Evolutionary conservation across 2,113 vertebrate genomes (phyloP).

Genomic region (Oreochromis niloticus): DNA sequence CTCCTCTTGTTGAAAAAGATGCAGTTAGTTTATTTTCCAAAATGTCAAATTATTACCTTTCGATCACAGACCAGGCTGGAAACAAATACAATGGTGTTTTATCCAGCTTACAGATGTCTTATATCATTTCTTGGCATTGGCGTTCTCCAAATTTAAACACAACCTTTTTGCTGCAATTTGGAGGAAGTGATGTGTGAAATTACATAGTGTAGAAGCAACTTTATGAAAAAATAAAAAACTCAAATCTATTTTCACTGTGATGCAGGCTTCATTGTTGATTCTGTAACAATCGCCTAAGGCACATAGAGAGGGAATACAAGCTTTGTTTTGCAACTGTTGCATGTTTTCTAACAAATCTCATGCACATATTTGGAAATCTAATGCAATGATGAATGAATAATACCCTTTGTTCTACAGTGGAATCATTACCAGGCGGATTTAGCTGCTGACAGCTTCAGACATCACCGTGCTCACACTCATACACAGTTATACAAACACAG

Average conservation of each 20-base stretch:
- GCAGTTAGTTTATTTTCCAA: background rate
- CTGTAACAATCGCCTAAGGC: background rate
- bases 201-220: slow-evolving; percentile 3
- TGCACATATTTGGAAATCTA: background rate
- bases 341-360: background rate
- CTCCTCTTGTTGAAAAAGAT: background rate
- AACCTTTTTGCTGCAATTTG: slow-evolving; percentile 36
- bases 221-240: background rate
- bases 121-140: background rate
- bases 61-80: background rate
- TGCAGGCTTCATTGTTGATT: background rate
- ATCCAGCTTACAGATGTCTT: background rate
- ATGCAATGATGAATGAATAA: slow-evolving; percentile 37
- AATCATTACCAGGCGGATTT: slow-evolving; percentile 33
- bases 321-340: background rate
- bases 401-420: slow-evolving; percentile 33
- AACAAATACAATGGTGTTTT: background rate
- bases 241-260: background rate
- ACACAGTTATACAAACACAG: background rate
- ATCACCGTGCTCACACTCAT: background rate
- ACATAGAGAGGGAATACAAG: background rate
- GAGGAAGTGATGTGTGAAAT: slow-evolving; percentile 26
- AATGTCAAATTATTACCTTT: background rate
- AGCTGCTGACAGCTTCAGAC: slow-evolving; percentile 38
- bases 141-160: slow-evolving; percentile 14